These are phyloP conservation scores for Huso huso DNA, from an alignment of 2,797 vertebrate genomes.

Conservation along the genomic window DNA sequence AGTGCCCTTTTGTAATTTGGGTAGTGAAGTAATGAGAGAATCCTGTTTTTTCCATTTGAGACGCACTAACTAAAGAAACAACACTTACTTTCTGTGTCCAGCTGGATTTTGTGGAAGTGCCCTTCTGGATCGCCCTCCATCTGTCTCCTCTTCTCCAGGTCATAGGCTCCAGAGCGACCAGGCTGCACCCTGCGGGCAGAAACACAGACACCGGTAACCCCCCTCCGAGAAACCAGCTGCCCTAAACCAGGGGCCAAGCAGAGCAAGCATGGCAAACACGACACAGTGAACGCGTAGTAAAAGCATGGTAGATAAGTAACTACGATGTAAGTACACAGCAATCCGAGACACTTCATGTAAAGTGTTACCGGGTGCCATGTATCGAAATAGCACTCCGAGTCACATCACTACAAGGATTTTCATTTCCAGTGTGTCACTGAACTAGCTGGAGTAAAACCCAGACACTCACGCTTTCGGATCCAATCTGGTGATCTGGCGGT, in stretches of 20 bases:
- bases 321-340: neutral
- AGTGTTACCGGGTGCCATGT: neutral
- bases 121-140: constrained; percentile 33
- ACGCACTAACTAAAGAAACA: neutral
- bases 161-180: constrained; percentile 44
- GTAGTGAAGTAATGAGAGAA: neutral
- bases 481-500: neutral
- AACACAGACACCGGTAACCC: constrained; percentile 16
- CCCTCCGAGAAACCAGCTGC: constrained; percentile 28
- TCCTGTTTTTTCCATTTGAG: neutral
- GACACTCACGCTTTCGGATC: neutral
- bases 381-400: too few relatives aligned
- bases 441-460: neutral
- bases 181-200: constrained; percentile 49
- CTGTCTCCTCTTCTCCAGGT: constrained; percentile 48
- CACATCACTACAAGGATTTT: too few relatives aligned
- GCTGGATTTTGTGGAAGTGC: constrained; percentile 31
- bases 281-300: too few relatives aligned
- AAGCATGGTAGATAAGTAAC: too few relatives aligned
- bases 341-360: neutral
- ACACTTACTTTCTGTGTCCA: constrained; percentile 44
- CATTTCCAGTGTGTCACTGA: neutral
- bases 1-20: constrained; percentile 43
- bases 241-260: constrained; percentile 24
- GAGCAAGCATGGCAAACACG: neutral